Evolutionary conservation across 2,888 invertebrate species (phyloP).

Genomic region (Eristalinus aeneus): DNA sequence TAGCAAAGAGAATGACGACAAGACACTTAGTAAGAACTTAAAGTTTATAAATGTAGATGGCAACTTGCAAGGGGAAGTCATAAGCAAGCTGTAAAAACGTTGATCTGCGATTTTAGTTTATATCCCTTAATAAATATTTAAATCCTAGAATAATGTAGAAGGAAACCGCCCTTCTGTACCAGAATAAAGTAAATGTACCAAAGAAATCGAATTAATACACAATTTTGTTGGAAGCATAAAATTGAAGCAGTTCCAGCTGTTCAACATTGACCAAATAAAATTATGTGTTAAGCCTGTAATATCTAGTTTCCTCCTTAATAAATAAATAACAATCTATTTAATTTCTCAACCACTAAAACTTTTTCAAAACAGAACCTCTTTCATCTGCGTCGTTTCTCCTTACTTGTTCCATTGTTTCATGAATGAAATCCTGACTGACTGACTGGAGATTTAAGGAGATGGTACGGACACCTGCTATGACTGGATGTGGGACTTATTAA

Average conservation of each 20-base stretch:
- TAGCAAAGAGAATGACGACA: constrained; percentile 6
- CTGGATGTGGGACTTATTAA: constrained; percentile 50
- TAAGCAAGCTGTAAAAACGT: neutral
- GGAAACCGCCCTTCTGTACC: too few species aligned
- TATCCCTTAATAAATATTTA: neutral
- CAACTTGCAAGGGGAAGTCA: neutral
- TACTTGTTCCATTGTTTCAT: constrained; percentile 20
- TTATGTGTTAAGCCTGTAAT: neutral
- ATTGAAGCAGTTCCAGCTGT: neutral
- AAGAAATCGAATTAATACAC: neutral
- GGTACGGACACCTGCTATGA: constrained; percentile 39
- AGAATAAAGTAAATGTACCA: neutral
- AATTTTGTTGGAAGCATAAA: too few species aligned
- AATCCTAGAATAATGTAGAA: neutral
- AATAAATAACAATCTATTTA: constrained; percentile 62
- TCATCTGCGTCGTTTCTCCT: constrained; percentile 54
- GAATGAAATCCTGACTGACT: neutral
- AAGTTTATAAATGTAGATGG: neutral
- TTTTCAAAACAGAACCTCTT: constrained; percentile 36
- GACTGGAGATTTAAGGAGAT: neutral
- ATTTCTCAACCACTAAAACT: constrained; percentile 42
- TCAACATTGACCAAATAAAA: neutral
- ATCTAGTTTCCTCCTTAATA: neutral
- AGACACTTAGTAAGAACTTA: neutral
- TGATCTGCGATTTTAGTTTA: neutral